These are phyloP conservation scores for Tetramorium bicarinatum DNA, from an alignment of 2,888 invertebrate species.

Conservation along the genomic window DNA sequence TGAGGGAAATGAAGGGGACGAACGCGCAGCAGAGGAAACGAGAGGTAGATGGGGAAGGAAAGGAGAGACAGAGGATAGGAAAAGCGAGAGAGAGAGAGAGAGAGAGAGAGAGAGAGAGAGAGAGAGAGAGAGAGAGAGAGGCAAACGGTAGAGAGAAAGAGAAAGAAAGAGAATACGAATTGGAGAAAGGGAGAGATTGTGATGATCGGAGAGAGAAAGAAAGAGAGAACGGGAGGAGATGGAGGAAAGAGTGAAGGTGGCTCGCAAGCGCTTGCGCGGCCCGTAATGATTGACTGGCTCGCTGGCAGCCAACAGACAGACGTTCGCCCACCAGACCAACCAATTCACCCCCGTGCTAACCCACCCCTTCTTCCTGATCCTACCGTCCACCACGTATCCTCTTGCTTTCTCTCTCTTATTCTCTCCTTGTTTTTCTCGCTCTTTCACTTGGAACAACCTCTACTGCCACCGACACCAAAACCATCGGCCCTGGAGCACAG, in stretches of 20 bases:
- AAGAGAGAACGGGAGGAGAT: constrained; percentile 48
- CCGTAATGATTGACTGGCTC: constrained; percentile 87
- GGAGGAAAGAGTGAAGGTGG: constrained; percentile 68
- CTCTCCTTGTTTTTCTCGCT: constrained; percentile 37
- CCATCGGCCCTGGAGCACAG: constrained; percentile 69
- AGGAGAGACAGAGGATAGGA: constrained; percentile 20
- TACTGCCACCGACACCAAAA: constrained; percentile 66
- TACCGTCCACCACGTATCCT: constrained; percentile 47
- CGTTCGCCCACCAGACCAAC: constrained; percentile 84
- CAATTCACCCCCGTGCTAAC: constrained; percentile 76
- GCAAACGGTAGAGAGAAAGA: constrained; percentile 54
- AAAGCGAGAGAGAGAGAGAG: constrained; percentile 57
- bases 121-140: constrained; percentile 56
- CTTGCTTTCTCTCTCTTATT: constrained; percentile 40
- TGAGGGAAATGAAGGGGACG: constrained; percentile 81
- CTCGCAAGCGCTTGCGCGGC: constrained; percentile 84
- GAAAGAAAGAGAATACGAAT: constrained; percentile 58
- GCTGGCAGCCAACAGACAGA: constrained; percentile 87
- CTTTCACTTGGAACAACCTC: constrained; percentile 72
- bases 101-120: constrained; percentile 57
- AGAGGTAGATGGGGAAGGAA: constrained; percentile 56
- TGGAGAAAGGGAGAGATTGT: constrained; percentile 26
- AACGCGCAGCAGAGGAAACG: constrained; percentile 67
- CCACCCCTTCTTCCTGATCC: constrained; percentile 59
- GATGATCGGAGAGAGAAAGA: constrained; percentile 27